These are phyloP conservation scores for Oryzias melastigma DNA, from an alignment of 2,113 vertebrate species.

Conservation along the genomic window DNA sequence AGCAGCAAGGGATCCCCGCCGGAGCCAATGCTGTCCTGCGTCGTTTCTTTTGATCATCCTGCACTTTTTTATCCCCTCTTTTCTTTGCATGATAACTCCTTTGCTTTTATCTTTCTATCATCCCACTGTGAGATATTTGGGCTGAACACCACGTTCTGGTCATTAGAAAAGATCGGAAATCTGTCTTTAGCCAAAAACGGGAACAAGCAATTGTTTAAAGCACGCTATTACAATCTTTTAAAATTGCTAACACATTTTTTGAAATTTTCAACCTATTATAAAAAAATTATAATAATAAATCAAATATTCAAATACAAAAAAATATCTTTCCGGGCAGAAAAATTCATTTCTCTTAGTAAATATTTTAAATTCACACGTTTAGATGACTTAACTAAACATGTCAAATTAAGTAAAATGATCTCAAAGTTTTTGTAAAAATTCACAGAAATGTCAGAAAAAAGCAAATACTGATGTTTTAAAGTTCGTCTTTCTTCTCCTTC, in stretches of 20 bases:
- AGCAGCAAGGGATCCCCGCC: slow-evolving; percentile 14
- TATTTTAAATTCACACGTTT: no score
- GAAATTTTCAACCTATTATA: neutral
- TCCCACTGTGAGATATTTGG: slow-evolving; percentile 3
- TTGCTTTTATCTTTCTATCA: slow-evolving; percentile 48
- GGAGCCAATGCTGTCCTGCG: slow-evolving; percentile 10
- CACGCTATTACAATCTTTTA: slow-evolving; percentile 13
- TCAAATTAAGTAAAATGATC: no score
- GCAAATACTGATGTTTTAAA: no score
- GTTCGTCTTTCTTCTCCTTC: neutral
- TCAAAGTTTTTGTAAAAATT: no score
- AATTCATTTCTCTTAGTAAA: neutral
- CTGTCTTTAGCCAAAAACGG: slow-evolving; percentile 8
- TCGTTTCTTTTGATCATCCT: slow-evolving; percentile 52
- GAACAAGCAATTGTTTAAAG: slow-evolving; percentile 17
- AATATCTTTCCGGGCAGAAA: neutral
- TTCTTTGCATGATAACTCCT: slow-evolving; percentile 32
- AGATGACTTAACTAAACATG: no score
- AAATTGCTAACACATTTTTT: neutral
- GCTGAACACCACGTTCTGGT: slow-evolving; percentile 17
- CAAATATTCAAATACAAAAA: neutral
- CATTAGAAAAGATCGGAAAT: slow-evolving; percentile 22
- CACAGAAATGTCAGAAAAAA: neutral
- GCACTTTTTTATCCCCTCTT: slow-evolving; percentile 8
- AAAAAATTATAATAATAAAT: neutral